phyloP scores from a whole-genome alignment of 2,113 vertebrate species.

The Sander vitreus region DNA sequence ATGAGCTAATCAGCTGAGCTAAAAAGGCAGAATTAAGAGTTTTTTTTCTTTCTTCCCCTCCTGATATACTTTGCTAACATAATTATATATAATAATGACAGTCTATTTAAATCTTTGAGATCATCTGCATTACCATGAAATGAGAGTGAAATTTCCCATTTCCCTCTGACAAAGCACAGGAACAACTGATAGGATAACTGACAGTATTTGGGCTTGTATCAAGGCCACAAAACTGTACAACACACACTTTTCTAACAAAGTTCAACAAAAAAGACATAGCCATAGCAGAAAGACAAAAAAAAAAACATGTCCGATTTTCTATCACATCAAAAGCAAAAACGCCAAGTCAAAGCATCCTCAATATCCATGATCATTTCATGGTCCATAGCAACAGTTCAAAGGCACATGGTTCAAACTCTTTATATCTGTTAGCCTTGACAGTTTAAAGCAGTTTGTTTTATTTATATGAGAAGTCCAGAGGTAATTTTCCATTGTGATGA shows the following conservation, averaged over 20 bases:
- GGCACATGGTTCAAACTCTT: constrained; percentile 33
- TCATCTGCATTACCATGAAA: not conserved
- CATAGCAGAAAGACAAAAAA: constrained; percentile 11
- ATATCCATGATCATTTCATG: constrained; percentile 30
- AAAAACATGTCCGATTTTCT: not conserved
- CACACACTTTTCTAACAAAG: not conserved
- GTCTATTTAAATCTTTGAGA: not conserved
- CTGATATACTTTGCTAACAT: not conserved
- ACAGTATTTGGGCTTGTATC: not conserved
- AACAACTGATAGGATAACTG: not conserved
- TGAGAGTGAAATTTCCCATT: not conserved
- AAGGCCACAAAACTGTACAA: constrained; percentile 21
- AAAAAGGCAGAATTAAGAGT: not conserved
- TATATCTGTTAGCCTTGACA: constrained; percentile 10
- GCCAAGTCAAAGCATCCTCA: constrained; percentile 35
- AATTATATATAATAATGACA: not conserved
- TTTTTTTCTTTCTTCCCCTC: not conserved
- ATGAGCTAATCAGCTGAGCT: not conserved
- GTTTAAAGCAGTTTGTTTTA: constrained; percentile 44
- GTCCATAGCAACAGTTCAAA: constrained; percentile 13
- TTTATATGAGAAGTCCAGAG: constrained; percentile 35
- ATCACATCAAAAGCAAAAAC: constrained; percentile 20
- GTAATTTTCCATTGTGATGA: constrained; percentile 46
- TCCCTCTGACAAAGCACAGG: not conserved
- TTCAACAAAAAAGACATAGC: constrained; percentile 24